Evolutionary conservation across 2,113 vertebrate genomes (phyloP).

Genomic region (Gallinago undulata): DNA sequence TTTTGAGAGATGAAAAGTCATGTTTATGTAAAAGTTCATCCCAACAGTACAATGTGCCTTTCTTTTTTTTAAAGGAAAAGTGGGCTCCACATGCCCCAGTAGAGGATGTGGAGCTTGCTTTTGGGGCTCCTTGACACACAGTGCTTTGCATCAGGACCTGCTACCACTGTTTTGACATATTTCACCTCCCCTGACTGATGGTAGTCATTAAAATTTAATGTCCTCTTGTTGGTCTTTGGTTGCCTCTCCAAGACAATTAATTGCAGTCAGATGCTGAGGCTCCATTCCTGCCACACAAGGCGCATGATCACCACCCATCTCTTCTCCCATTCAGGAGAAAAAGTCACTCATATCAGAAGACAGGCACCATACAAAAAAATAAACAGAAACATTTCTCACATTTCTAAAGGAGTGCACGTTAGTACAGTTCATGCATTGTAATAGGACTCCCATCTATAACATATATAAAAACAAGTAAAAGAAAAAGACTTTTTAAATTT

Average conservation of each 20-base stretch:
- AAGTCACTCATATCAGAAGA: not conserved
- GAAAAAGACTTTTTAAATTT: not conserved
- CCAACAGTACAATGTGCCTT: not conserved
- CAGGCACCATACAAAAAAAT: not conserved
- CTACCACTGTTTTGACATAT: accelerated
- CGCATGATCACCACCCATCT: not conserved
- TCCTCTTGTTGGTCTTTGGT: not conserved
- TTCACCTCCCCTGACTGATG: not conserved
- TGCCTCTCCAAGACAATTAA: not conserved
- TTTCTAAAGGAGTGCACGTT: not conserved
- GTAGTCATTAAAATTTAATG: not conserved
- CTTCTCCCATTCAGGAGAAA: not conserved
- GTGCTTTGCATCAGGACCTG: not conserved
- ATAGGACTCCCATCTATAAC: not conserved
- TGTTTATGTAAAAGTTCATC: not conserved
- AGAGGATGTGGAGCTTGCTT: not conserved
- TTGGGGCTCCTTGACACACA: accelerated
- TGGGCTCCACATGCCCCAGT: not conserved
- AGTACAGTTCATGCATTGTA: not conserved
- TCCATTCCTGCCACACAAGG: not conserved
- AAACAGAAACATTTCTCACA: not conserved
- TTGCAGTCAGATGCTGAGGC: not conserved
- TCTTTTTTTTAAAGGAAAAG: not conserved
- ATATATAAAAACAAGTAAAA: accelerated
- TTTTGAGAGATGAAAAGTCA: not conserved